These are phyloP conservation scores for Hydropotes inermis DNA, from an alignment of 2,113 vertebrate species.

Conservation along the genomic window DNA sequence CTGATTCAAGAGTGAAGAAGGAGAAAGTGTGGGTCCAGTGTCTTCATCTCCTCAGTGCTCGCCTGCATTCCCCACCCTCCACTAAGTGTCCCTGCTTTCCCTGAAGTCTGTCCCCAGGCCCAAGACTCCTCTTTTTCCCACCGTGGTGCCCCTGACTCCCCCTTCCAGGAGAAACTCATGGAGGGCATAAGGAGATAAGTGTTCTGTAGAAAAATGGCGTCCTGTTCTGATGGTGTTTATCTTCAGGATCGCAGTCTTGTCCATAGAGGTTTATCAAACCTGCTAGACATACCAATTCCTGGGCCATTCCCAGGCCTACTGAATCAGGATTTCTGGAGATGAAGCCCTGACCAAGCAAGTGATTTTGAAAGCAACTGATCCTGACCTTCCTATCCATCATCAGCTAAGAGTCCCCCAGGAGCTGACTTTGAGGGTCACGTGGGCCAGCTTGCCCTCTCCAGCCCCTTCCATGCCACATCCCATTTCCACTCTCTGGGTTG, in stretches of 20 bases:
- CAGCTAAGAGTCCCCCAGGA: not conserved
- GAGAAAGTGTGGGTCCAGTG: rapidly evolving
- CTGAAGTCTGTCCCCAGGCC: not conserved
- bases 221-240: not conserved
- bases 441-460: not conserved
- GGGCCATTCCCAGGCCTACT: not conserved
- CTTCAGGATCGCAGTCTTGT: not conserved
- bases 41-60: not conserved
- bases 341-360: not conserved
- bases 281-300: not conserved
- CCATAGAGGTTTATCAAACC: not conserved
- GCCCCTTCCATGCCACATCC: not conserved
- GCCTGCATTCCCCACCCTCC: not conserved
- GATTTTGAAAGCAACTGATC: not conserved
- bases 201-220: not conserved
- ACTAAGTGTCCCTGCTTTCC: not conserved
- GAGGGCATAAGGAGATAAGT: not conserved
- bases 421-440: not conserved
- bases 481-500: not conserved
- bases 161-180: not conserved
- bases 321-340: not conserved
- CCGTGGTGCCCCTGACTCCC: not conserved
- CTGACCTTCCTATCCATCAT: not conserved
- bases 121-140: not conserved
- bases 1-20: not conserved